Conservation (phyloP, 2,797 vertebrate species). For the Betta splendens region DNA sequence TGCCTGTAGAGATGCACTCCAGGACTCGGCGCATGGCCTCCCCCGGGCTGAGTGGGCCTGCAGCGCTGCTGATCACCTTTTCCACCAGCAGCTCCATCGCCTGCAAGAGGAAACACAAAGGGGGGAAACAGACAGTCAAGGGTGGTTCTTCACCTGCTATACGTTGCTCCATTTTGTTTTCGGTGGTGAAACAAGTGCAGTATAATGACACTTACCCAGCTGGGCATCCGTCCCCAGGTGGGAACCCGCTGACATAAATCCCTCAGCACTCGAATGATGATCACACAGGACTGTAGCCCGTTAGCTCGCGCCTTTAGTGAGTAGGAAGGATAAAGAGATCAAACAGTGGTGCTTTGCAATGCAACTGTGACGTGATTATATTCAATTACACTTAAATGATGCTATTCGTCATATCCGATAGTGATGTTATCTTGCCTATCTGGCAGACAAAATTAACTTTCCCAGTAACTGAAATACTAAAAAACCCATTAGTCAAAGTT, state of each 20-base stretch:
- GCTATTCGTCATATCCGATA: too few species aligned
- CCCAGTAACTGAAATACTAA: not conserved
- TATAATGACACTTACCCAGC: conserved; percentile 86
- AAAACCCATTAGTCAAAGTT: not conserved
- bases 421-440: too few species aligned
- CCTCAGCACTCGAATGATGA: conserved; percentile 84
- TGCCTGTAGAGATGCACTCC: conserved; percentile 82
- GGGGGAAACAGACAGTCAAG: not conserved
- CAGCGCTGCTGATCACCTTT: conserved; percentile 81
- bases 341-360: not conserved
- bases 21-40: conserved; percentile 81
- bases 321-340: not conserved
- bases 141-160: too few species aligned
- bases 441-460: not conserved
- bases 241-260: conserved; percentile 86
- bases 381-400: too few species aligned
- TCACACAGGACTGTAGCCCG: conserved; percentile 87
- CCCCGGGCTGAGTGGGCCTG: conserved; percentile 77
- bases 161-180: too few species aligned
- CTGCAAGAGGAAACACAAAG: conserved; percentile 50
- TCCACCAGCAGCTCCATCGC: conserved; percentile 84
- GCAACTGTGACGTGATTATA: too few species aligned
- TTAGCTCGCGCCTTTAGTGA: conserved; percentile 84
- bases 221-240: conserved; percentile 85
- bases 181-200: not conserved